A percentile compares a stretch with the other conserved stretches of the same genome.
These are phyloP conservation scores for Onthophagus taurus DNA, from an alignment of 1,140 invertebrate species.

Conservation along the genomic window DNA sequence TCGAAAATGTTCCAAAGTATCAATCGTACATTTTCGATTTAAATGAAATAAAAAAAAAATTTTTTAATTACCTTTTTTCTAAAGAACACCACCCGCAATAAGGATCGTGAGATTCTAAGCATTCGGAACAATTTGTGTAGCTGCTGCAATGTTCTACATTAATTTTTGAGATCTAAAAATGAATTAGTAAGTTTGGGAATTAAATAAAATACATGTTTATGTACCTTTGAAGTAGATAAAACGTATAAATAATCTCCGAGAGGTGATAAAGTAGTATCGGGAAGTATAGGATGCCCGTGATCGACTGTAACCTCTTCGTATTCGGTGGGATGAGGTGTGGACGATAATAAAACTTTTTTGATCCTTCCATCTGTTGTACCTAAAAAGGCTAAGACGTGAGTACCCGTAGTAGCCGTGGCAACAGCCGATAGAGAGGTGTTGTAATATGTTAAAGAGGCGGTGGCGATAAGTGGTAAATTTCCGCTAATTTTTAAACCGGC, in stretches of 20 bases:
- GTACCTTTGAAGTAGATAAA: conserved; percentile 56
- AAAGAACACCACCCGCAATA: conserved; percentile 98
- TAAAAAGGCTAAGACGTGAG: conserved; percentile 84
- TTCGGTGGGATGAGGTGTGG: conserved; percentile 52
- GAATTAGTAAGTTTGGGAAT: conserved; percentile 1
- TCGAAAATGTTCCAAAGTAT: too few species aligned
- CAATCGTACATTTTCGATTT: too few species aligned
- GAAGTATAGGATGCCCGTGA: conserved; percentile 60
- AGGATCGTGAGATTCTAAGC: conserved; percentile 86
- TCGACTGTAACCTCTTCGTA: conserved; percentile 72
- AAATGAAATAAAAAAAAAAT: too few species aligned
- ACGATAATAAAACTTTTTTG: conserved; percentile 71
- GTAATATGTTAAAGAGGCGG: conserved; percentile 65
- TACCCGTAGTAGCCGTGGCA: conserved; percentile 70
- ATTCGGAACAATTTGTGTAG: conserved; percentile 81
- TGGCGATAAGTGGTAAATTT: conserved; percentile 64
- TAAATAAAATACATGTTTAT: too few species aligned
- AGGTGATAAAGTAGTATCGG: conserved; percentile 72
- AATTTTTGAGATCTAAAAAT: conserved; percentile 72
- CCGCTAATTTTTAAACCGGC: conserved; percentile 89
- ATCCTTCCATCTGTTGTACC: conserved; percentile 70
- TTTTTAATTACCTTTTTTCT: conserved; percentile 83
- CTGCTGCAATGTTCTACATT: conserved; percentile 85
- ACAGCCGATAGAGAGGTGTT: conserved; percentile 75
- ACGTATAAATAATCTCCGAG: conserved; percentile 66